Conservation (phyloP, 2,888 invertebrate genomes). For the Lacanobia wlatinum region DNA sequence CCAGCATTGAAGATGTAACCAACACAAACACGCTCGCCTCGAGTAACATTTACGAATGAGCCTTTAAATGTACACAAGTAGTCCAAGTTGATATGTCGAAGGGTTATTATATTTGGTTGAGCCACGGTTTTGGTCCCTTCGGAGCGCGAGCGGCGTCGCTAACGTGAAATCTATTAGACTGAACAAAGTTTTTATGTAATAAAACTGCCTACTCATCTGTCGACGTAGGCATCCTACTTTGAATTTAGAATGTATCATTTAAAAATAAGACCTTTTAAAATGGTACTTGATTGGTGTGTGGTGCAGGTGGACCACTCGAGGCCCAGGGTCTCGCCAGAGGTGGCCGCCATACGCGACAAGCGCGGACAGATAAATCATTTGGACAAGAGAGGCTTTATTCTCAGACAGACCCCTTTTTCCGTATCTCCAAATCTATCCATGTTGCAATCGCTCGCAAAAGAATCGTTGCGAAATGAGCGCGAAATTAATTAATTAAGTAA, state of each 20-base stretch:
- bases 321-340: slow-evolving; percentile 33
- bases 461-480: slow-evolving; percentile 38
- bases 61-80: slow-evolving; percentile 14
- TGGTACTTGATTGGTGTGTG: slow-evolving; percentile 1
- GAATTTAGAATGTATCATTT: slow-evolving; percentile 43
- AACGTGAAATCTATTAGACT: slow-evolving; percentile 52
- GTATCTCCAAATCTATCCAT: slow-evolving; percentile 34
- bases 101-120: slow-evolving; percentile 28
- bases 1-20: slow-evolving; percentile 5
- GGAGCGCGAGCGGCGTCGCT: slow-evolving; percentile 15
- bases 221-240: slow-evolving; percentile 4
- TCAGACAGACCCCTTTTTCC: slow-evolving; percentile 23
- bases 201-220: slow-evolving; percentile 1
- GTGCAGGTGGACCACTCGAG: slow-evolving; percentile 21
- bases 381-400: slow-evolving; percentile 48
- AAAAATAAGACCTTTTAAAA: slow-evolving; percentile 21
- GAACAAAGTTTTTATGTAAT: slow-evolving; percentile 41
- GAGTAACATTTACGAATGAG: slow-evolving; percentile 6
- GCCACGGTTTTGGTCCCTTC: slow-evolving; percentile 9
- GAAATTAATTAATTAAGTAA: slow-evolving; percentile 53
- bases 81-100: slow-evolving; percentile 21
- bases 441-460: slow-evolving; percentile 44
- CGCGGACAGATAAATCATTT: slow-evolving; percentile 53
- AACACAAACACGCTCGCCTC: slow-evolving; percentile 2
- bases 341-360: slow-evolving; percentile 23